Evolutionary conservation across 2,888 invertebrate species (phyloP).

Genomic region (Lepidochrysops patricia): DNA sequence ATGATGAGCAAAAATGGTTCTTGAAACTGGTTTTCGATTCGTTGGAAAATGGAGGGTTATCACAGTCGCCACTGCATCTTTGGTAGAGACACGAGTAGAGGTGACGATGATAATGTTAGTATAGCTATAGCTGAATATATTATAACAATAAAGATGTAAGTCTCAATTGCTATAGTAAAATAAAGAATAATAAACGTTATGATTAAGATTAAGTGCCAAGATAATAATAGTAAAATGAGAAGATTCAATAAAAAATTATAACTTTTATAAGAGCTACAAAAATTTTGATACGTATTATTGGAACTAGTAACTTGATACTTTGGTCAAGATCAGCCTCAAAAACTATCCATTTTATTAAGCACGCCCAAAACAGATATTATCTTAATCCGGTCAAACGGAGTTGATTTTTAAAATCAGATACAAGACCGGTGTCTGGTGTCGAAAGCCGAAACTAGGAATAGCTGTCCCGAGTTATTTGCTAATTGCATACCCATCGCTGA

Average conservation of each 20-base stretch:
- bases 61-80: no score
- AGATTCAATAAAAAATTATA: no score
- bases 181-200: not conserved
- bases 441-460: not conserved
- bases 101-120: not conserved
- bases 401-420: slow-evolving; percentile 8
- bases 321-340: not conserved
- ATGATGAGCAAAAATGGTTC: slow-evolving; percentile 5
- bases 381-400: not conserved
- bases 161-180: not conserved
- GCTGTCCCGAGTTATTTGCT: not conserved
- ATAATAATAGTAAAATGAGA: not conserved
- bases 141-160: not conserved
- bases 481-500: slow-evolving; percentile 6
- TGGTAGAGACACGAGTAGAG: no score
- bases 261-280: not conserved
- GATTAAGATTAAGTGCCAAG: not conserved
- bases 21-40: not conserved
- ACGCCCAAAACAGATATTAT: not conserved
- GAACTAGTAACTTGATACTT: not conserved
- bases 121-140: not conserved
- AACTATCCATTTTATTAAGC: not conserved
- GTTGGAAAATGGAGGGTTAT: not conserved
- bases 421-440: not conserved
- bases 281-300: not conserved